Conservation (phyloP, 2,797 vertebrate genomes). For the Semotilus atromaculatus region DNA sequence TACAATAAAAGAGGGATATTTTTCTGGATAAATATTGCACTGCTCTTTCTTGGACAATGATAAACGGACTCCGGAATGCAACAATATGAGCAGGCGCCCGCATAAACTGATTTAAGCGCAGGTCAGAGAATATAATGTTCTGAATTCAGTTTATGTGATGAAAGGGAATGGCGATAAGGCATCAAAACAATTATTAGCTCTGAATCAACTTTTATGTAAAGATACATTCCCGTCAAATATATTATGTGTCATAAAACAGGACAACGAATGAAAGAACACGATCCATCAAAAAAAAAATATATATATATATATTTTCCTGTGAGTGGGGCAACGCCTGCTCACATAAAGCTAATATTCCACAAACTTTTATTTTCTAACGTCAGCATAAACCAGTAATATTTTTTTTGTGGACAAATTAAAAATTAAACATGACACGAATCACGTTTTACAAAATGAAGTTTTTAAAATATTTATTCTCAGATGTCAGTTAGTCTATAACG, state of each 20-base stretch:
- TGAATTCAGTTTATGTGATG: slow-evolving; percentile 44
- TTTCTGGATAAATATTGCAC: slow-evolving; percentile 32
- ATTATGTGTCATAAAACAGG: slow-evolving; percentile 18
- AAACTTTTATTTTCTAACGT: not conserved
- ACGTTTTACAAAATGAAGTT: not conserved
- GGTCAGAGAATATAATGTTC: slow-evolving; percentile 45
- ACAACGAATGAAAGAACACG: slow-evolving; percentile 14
- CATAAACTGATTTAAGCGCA: slow-evolving; percentile 27
- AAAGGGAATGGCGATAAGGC: slow-evolving; percentile 20
- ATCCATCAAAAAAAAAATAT: not conserved
- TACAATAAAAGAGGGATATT: slow-evolving; percentile 31
- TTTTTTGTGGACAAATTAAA: not conserved
- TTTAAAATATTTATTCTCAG: not conserved
- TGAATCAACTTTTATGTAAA: slow-evolving; percentile 36
- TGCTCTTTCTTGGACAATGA: slow-evolving; percentile 54
- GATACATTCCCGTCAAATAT: slow-evolving; percentile 8
- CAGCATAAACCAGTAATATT: not conserved
- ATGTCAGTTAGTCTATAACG: not conserved
- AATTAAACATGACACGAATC: not conserved
- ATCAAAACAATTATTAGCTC: slow-evolving; percentile 17
- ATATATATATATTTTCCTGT: too few species aligned
- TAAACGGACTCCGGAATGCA: slow-evolving; percentile 58
- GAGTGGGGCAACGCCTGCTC: not conserved
- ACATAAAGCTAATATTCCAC: not conserved
- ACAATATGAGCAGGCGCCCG: slow-evolving; percentile 54